These are phyloP conservation scores for Geophilus truncorum DNA, from an alignment of 2,888 invertebrate species.

Conservation along the genomic window DNA sequence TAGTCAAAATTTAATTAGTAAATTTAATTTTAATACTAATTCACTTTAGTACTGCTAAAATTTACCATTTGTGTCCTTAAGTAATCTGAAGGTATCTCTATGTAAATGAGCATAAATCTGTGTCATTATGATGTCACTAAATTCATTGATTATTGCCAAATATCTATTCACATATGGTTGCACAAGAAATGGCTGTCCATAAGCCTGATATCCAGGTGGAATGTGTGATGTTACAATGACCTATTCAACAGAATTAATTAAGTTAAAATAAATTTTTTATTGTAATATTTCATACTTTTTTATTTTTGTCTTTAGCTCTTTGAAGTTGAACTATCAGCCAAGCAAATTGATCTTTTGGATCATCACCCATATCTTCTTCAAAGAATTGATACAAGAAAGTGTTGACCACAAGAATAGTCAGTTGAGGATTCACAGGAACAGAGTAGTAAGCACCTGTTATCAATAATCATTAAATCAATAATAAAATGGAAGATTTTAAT, in stretches of 20 bases:
- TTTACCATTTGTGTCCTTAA: not conserved
- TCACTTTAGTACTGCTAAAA: too few relatives aligned
- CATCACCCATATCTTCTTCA: not conserved
- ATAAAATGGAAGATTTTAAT: not conserved
- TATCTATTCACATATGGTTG: not conserved
- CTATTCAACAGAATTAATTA: not conserved
- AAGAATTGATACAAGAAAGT: conserved; percentile 23
- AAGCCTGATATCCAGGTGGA: not conserved
- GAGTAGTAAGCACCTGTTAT: conserved; percentile 32
- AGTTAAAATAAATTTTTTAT: not conserved
- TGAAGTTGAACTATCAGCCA: conserved; percentile 25
- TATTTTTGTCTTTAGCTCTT: not conserved
- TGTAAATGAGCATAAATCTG: not conserved
- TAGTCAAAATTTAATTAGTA: too few relatives aligned
- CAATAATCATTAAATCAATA: not conserved
- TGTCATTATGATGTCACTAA: not conserved
- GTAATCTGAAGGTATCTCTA: not conserved
- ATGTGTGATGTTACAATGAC: not conserved
- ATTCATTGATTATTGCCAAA: not conserved
- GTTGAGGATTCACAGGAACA: not conserved
- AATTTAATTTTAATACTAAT: too few relatives aligned
- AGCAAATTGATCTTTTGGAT: conserved; percentile 33
- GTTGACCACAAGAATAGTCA: conserved; percentile 31
- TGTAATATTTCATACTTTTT: conserved; percentile 22
- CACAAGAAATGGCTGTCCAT: not conserved